Percentiles rank a stretch among this genome's conserved stretches.
Evolutionary conservation across 2,888 invertebrate genomes (phyloP).

Genomic region (Volucella bombylans): DNA sequence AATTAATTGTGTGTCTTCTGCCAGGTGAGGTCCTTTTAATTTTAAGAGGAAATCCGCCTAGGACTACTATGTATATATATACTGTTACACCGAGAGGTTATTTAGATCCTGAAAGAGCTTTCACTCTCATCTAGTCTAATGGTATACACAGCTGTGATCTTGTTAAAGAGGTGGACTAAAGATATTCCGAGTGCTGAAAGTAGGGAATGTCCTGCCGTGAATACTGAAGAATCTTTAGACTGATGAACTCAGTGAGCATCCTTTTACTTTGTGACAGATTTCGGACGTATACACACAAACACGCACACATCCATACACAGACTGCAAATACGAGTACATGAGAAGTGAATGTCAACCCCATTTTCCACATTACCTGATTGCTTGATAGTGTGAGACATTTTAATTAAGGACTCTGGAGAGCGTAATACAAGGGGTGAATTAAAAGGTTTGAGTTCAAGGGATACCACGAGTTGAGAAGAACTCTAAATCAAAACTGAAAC

Average conservation of each 20-base stretch:
- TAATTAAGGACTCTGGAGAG: conserved; percentile 55
- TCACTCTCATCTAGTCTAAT: neutral
- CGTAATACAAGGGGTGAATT: neutral
- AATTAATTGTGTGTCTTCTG: conserved; percentile 71
- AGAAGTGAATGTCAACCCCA: conserved; percentile 49
- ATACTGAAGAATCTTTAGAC: conserved; percentile 30
- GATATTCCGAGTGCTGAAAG: neutral
- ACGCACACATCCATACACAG: no score
- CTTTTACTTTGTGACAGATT: conserved; percentile 59
- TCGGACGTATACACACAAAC: conserved; percentile 32
- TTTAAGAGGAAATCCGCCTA: conserved; percentile 26
- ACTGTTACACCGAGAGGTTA: no score
- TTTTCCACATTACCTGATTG: conserved; percentile 24
- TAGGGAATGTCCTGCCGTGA: neutral
- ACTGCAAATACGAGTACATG: neutral
- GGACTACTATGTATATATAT: no score
- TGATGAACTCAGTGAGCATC: conserved; percentile 40
- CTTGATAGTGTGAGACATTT: conserved; percentile 61
- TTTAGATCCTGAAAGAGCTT: neutral
- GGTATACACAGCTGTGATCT: neutral
- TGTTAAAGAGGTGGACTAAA: no score
- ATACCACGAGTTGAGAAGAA: conserved; percentile 24
- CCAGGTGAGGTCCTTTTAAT: conserved; percentile 73
- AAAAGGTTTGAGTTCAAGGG: no score
- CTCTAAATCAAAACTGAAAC: conserved; percentile 43